Base-by-base conservation (phyloP, 2,113 vertebrate species). In the Apodemus speciosus region DNA sequence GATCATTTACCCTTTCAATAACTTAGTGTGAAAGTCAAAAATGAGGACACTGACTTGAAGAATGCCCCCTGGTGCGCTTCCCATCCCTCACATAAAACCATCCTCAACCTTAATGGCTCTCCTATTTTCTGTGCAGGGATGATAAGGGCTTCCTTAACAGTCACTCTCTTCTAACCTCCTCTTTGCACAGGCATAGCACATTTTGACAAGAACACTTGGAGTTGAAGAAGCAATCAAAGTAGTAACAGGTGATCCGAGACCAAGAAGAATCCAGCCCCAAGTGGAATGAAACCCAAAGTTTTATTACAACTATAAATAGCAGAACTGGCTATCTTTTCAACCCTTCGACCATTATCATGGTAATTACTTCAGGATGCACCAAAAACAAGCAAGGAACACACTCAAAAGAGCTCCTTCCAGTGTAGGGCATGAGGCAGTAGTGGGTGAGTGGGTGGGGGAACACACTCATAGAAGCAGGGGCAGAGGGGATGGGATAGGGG, bases 21-120 rank as follows among this genome's bases (percentile, higher is more conserved):
- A 92, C 40, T 88, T 95, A 72, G 43, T 85, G 46, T 69, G 58
- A 93, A 95, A 92, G 35, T 49, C 5, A 81, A 51, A 93, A 89
- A 88, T 72, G 87, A 68, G 46, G 49, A 16, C 93, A 93, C 85
- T 90, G 71, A 92, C 46, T 35, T 56, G 80, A 93, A 93, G 38
- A 96, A 90, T 81, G 66, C 8, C n/a, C 32, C 23, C 13, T 81
- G n/a, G 23, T 2, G 14, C 40, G n/a, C n/a, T 81, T 15, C 35
- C n/a, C 6, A 81, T n/a, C 56, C 68, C 64, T 85, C 68, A 58
- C 84, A 56, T 87, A 90, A 88, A 21, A 81, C 16, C 20, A 40
- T 58, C 25, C 60, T 95, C 13, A 13, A 40, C 23, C 4, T 56
- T 85, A 18, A 16, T 79, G 15, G 27, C 83, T 89, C 81, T 64